phyloP scores from a whole-genome alignment of 2,888 invertebrate genomes.

The Acleris holmiana region DNA sequence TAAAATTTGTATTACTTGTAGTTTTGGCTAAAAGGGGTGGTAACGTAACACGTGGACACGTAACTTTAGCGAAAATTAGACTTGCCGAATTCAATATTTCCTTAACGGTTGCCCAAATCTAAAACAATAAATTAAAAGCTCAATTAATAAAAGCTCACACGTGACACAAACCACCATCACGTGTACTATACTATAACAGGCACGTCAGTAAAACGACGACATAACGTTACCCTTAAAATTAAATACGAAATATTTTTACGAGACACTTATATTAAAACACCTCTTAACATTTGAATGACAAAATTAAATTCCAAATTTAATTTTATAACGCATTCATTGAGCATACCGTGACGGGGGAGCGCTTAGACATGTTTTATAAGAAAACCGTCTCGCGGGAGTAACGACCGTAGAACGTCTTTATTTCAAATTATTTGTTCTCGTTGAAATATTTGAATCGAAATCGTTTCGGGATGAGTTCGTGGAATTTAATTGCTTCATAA shows the following conservation, averaged over 20 bases:
- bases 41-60: too few relatives aligned
- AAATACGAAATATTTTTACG: slow-evolving; percentile 40
- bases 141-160: too few relatives aligned
- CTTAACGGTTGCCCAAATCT: too few relatives aligned
- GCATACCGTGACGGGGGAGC: slow-evolving; percentile 50
- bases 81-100: too few relatives aligned
- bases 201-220: slow-evolving; percentile 22
- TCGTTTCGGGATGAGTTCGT: background rate
- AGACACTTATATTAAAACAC: slow-evolving; percentile 52
- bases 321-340: slow-evolving; percentile 63
- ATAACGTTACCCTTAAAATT: slow-evolving; percentile 31
- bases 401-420: slow-evolving; percentile 31
- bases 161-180: background rate
- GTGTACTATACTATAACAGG: slow-evolving; percentile 3
- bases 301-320: slow-evolving; percentile 71
- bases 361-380: slow-evolving; percentile 29
- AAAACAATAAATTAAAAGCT: too few relatives aligned
- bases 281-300: slow-evolving; percentile 64
- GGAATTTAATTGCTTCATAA: slow-evolving; percentile 4
- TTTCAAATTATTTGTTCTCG: slow-evolving; percentile 22
- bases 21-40: too few relatives aligned
- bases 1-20: too few relatives aligned
- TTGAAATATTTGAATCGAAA: slow-evolving; percentile 1
- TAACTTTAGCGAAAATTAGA: too few relatives aligned
- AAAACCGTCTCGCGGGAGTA: slow-evolving; percentile 20